Evolutionary conservation across 2,888 invertebrate species (phyloP).

Genomic region (Drosophila monieri): DNA sequence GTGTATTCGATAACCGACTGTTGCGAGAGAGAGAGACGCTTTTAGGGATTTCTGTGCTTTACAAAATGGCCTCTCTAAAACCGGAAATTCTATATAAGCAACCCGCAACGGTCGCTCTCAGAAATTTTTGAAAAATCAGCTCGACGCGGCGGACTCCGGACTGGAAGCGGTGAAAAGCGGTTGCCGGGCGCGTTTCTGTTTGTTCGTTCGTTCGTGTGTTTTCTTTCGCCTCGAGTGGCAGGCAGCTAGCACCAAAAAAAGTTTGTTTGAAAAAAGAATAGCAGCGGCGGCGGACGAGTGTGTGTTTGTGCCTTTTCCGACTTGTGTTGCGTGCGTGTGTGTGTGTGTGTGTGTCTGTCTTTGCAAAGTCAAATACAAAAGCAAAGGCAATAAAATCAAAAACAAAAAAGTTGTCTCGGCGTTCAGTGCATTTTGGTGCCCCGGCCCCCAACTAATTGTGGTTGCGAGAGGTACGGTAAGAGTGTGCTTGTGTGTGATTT

Average conservation of each 20-base stretch:
- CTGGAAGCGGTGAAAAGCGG: slow-evolving; percentile 7
- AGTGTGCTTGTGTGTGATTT: slow-evolving; percentile 16
- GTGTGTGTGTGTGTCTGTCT: slow-evolving; percentile 27
- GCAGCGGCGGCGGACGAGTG: slow-evolving; percentile 31
- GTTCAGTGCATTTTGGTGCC: slow-evolving; percentile 48
- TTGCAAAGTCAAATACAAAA: slow-evolving; percentile 59
- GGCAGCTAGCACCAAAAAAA: slow-evolving; percentile 4
- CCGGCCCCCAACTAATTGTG: slow-evolving; percentile 38
- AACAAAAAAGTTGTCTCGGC: slow-evolving; percentile 7
- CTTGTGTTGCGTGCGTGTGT: neutral
- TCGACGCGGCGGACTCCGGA: slow-evolving; percentile 3
- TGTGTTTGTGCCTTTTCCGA: slow-evolving; percentile 28
- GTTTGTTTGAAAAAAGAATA: slow-evolving; percentile 39
- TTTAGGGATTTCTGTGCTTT: slow-evolving; percentile 1
- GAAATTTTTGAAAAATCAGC: slow-evolving; percentile 2
- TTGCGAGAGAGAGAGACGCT: neutral
- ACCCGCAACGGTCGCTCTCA: slow-evolving; percentile 5
- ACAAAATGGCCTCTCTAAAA: slow-evolving; percentile 1
- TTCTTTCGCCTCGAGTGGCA: slow-evolving; percentile 7
- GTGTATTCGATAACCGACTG: neutral
- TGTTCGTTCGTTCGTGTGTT: slow-evolving; percentile 11
- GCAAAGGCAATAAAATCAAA: slow-evolving; percentile 40
- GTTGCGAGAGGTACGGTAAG: slow-evolving; percentile 63
- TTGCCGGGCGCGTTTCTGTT: slow-evolving; percentile 11
- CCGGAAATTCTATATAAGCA: slow-evolving; percentile 5